Evolutionary conservation across 2,113 vertebrate species (phyloP).

Genomic region (Scytalopus superciliaris): DNA sequence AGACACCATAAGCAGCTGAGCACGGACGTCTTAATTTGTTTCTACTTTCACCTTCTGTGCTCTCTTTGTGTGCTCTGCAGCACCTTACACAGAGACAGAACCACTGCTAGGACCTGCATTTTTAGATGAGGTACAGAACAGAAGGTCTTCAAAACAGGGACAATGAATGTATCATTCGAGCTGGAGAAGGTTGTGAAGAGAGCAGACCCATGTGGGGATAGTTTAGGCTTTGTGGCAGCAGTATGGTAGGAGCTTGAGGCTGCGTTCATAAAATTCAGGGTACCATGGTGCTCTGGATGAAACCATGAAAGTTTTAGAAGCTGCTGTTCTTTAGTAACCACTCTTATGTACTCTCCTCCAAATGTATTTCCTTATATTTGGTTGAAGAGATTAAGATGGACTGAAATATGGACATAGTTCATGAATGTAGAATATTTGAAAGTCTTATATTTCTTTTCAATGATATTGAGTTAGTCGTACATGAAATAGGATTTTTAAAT

Average conservation of each 20-base stretch:
- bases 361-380: not conserved
- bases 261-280: not conserved
- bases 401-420: not conserved
- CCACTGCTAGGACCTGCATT: not conserved
- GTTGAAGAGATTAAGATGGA: not conserved
- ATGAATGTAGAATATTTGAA: not conserved
- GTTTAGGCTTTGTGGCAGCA: not conserved
- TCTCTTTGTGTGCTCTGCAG: not conserved
- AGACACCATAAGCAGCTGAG: not conserved
- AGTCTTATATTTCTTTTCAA: not conserved
- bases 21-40: not conserved
- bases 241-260: not conserved
- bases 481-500: not conserved
- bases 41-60: not conserved
- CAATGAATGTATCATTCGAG: rapidly evolving
- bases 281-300: not conserved
- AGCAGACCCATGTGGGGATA: not conserved
- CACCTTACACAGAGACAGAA: not conserved
- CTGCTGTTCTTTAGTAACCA: not conserved
- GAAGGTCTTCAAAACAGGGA: not conserved
- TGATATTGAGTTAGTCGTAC: not conserved
- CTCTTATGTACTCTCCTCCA: not conserved
- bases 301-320: not conserved
- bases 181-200: not conserved
- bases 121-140: not conserved